Evolutionary conservation across 2,113 vertebrate genomes (phyloP).

Genomic region (Brachyhypopomus gauderio): DNA sequence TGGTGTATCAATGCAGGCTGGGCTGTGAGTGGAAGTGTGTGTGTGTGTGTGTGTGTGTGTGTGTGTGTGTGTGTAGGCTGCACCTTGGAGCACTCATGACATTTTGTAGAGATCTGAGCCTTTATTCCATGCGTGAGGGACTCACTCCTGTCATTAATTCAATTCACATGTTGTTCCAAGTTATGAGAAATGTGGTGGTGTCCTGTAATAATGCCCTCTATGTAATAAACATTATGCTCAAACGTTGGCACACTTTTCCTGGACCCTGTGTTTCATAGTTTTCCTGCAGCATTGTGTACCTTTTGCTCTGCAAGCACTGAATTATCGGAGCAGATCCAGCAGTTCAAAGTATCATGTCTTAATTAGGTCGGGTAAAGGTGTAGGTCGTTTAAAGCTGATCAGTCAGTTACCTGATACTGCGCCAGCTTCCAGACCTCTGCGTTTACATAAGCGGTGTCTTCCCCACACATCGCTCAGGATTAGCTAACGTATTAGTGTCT

Average conservation of each 20-base stretch:
- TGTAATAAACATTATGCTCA: neutral
- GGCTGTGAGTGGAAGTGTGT: too few species aligned
- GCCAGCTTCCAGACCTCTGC: conserved; percentile 59
- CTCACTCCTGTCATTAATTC: too few species aligned
- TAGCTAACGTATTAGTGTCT: conserved; percentile 63
- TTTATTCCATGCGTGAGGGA: too few species aligned
- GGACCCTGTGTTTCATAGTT: neutral
- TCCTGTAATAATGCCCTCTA: neutral
- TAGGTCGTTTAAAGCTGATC: conserved; percentile 69
- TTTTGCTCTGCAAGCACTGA: neutral
- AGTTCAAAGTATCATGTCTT: conserved; percentile 15
- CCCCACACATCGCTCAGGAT: conserved; percentile 66
- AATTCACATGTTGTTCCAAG: neutral
- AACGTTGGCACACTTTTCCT: neutral
- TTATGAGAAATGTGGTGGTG: neutral
- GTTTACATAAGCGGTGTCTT: conserved; percentile 60
- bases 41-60: too few species aligned
- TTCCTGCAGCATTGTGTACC: neutral
- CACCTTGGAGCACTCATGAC: too few species aligned
- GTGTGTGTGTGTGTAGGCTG: too few species aligned
- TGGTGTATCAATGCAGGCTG: too few species aligned
- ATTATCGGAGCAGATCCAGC: conserved; percentile 20
- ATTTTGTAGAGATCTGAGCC: too few species aligned
- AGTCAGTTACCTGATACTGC: conserved; percentile 60
- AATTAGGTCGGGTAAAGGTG: conserved; percentile 52